A percentile compares a stretch with the other conserved stretches of the same genome.
Conservation (phyloP, 2,888 invertebrate genomes). For the Mellilla xanthometata region DNA sequence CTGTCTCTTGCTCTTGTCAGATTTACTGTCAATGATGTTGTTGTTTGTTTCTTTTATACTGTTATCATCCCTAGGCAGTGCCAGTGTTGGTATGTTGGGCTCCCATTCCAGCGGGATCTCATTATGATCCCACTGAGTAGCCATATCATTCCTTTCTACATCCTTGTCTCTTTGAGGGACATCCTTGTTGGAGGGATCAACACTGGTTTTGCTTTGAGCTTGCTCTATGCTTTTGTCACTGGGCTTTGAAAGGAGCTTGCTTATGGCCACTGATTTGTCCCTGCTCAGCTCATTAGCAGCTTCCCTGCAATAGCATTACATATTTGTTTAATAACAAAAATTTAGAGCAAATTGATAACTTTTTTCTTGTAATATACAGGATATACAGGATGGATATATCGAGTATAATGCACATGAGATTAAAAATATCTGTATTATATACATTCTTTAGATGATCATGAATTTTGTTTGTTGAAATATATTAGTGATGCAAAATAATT, state of each 20-base stretch:
- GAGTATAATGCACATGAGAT: too few relatives aligned
- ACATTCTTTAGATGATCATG: too few relatives aligned
- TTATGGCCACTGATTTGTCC: conserved; percentile 55
- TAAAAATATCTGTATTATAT: too few relatives aligned
- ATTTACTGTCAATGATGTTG: conserved; percentile 43
- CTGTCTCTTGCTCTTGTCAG: conserved; percentile 50
- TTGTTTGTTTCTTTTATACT: conserved; percentile 47
- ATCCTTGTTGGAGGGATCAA: conserved; percentile 26
- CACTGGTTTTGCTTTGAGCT: conserved; percentile 19
- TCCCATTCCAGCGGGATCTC: conserved; percentile 56
- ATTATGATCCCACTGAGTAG: conserved; percentile 66
- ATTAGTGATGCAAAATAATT: too few relatives aligned
- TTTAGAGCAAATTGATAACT: too few relatives aligned
- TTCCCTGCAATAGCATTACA: conserved; percentile 47
- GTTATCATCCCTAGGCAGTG: conserved; percentile 53
- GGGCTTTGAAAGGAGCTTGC: conserved; percentile 44
- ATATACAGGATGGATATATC: too few relatives aligned
- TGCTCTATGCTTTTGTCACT: conserved; percentile 35
- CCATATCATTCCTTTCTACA: conserved; percentile 55
- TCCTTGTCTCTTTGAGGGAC: conserved; percentile 24
- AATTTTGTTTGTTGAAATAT: too few relatives aligned
- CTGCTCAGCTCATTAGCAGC: conserved; percentile 68
- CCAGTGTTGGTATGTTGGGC: conserved; percentile 51
- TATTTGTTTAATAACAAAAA: too few relatives aligned
- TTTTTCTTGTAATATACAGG: too few relatives aligned